Percentiles rank a stretch among this genome's conserved stretches.
phyloP scores from a whole-genome alignment of 2,797 vertebrate species.

The Neosilurus hyrtlii region DNA sequence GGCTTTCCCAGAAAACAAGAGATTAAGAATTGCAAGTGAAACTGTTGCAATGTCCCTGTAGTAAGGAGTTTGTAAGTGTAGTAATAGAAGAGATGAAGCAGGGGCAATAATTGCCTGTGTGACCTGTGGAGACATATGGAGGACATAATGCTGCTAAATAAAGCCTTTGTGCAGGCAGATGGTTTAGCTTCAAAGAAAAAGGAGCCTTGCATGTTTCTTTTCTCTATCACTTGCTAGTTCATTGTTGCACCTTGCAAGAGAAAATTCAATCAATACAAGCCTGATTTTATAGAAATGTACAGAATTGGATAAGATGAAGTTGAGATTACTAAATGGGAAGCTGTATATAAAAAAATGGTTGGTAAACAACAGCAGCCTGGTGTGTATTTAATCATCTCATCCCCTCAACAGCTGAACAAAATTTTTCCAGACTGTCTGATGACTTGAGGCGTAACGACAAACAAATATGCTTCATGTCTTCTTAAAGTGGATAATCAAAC shows the following conservation, averaged over 20 bases:
- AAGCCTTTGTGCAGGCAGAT: conserved; percentile 1
- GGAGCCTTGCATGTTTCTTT: not conserved
- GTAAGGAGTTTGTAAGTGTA: not conserved
- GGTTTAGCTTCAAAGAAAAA: not conserved
- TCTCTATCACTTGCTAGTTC: not conserved
- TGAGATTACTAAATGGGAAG: not conserved
- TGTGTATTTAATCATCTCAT: not conserved
- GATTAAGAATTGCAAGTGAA: not conserved
- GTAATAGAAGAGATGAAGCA: not conserved
- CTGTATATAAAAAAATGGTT: not conserved
- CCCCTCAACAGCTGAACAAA: not conserved
- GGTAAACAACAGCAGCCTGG: not conserved
- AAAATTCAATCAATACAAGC: not conserved
- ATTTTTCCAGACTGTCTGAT: conserved; percentile 29
- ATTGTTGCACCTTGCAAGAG: not conserved
- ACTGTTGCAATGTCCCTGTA: not conserved
- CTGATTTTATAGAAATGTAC: not conserved
- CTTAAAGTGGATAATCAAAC: conserved; percentile 50
- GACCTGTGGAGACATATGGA: conserved; percentile 10
- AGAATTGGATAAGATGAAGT: not conserved
- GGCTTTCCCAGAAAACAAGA: not conserved
- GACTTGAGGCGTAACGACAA: conserved; percentile 39
- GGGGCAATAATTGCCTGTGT: not conserved
- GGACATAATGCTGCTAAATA: not conserved
- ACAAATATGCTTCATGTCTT: conserved; percentile 52